Evolutionary conservation across 2,113 vertebrate species (phyloP).

Genomic region (Phrynocephalus versicolor): DNA sequence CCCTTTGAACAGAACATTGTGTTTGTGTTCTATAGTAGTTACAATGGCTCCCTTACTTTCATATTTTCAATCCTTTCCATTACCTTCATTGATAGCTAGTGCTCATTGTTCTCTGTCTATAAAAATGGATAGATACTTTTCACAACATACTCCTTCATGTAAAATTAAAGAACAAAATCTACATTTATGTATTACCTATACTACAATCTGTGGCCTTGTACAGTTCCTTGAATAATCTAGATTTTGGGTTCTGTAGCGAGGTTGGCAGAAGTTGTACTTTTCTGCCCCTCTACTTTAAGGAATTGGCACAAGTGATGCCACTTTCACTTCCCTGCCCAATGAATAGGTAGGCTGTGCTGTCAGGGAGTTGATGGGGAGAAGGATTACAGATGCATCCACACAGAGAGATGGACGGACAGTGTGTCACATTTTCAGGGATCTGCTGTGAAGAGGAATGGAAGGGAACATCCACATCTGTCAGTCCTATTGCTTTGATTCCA

Average conservation of each 20-base stretch:
- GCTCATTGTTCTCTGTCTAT: neutral
- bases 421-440: too few species aligned
- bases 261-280: neutral
- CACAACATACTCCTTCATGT: neutral
- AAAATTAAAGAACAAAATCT: neutral
- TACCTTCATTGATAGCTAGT: neutral
- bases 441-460: neutral
- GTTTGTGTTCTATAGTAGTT: neutral
- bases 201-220: neutral
- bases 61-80: neutral
- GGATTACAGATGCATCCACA: neutral
- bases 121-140: neutral
- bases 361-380: too few species aligned
- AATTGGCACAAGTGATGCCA: neutral
- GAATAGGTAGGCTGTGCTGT: neutral
- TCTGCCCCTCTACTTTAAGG: neutral
- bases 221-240: neutral
- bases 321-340: neutral
- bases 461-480: neutral
- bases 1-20: neutral
- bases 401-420: too few species aligned
- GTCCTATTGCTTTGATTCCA: neutral
- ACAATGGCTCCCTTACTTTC: neutral
- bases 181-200: neutral
- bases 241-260: too few species aligned